Evolutionary conservation across 2,113 vertebrate species (phyloP), one percentile per base, ranked within the genome.

Genomic region (Actenoides hombroni): DNA sequence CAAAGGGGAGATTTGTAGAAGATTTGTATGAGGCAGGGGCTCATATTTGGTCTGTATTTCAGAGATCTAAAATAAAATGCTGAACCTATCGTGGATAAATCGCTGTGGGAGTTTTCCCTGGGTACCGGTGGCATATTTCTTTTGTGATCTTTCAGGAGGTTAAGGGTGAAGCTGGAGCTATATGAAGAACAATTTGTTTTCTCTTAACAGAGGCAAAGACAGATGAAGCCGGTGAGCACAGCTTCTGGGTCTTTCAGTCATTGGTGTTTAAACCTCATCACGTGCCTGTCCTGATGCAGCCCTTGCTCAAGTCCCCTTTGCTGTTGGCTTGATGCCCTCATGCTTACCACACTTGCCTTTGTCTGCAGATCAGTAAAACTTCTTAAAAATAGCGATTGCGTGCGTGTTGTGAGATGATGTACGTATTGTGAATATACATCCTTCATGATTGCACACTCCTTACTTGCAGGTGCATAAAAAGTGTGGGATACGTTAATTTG

Each of bases 111-210:
- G 24, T 31, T 82, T 86, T 69, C 61, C 86, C 48, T 28, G 65
- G 33, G 48, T 24, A 57, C 69, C 3, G 2, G 69, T 19, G 77
- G 48, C 61, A 40, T 69, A 84, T 89, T 89, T 96, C 88, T 93
- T 46, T 29, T 53, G 57, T 69, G 86, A 82, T 90, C 69, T 74
- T 95, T 53, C 71, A 17, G 76, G 71, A 83, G 91, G 76, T 77
- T 56, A 80, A 67, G 76, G 86, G 86, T 89, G 95, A 82, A n/a
- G 74, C 61, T 91, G 78, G 84, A 85, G 67, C 77, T 84, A 13
- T 82, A 6, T 82, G 89, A 92, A 84, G 86, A 88, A 29, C 92
- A 86, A 79, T 91, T 93, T 93, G 61, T 92, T 89, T 95, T 81
- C 74, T 73, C 91, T 83, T 84, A 76, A 64, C 53, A 31, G 70